phyloP scores from a whole-genome alignment of 2,113 vertebrate genomes.

The Pseudorhombus dupliciocellatus region DNA sequence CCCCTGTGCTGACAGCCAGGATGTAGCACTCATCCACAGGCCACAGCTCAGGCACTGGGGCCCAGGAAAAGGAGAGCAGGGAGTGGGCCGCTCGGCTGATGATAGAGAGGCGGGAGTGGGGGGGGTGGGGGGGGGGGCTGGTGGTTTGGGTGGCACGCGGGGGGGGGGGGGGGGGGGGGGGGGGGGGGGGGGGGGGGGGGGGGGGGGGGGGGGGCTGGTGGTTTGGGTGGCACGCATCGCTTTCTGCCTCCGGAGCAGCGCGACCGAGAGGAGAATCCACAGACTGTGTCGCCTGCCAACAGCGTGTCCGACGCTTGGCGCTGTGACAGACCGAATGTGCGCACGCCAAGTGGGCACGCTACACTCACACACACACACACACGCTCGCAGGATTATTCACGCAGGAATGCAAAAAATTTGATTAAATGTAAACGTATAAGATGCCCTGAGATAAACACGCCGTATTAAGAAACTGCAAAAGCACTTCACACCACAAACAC shows the following conservation, averaged over 20 bases:
- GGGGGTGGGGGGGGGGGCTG: conserved; percentile 20
- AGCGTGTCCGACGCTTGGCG: conserved; percentile 52
- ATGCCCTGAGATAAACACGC: conserved; percentile 43
- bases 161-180: background rate
- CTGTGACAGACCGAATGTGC: conserved; percentile 52
- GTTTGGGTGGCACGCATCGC: conserved; percentile 74
- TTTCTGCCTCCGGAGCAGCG: conserved; percentile 52
- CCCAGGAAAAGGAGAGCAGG: conserved; percentile 67
- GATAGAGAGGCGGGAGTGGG: conserved; percentile 62
- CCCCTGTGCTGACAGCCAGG: conserved; percentile 81
- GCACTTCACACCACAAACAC: conserved; percentile 49
- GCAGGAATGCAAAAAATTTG: conserved; percentile 43
- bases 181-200: background rate
- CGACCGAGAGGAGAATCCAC: conserved; percentile 67
- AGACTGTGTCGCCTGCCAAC: conserved; percentile 67
- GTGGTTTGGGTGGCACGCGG: conserved; percentile 75
- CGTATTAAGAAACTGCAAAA: conserved; percentile 28
- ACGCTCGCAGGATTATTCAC: conserved; percentile 25
- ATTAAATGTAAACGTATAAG: conserved; percentile 40
- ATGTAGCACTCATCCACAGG: conserved; percentile 83
- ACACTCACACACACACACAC: conserved; percentile 21
- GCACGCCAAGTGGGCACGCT: conserved; percentile 14
- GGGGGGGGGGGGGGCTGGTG: conserved; percentile 34
- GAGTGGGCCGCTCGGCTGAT: conserved; percentile 61
- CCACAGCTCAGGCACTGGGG: conserved; percentile 73